These are phyloP conservation scores for Minunthozetes semirufus DNA, from an alignment of 2,888 invertebrate species.

Conservation along the genomic window DNA sequence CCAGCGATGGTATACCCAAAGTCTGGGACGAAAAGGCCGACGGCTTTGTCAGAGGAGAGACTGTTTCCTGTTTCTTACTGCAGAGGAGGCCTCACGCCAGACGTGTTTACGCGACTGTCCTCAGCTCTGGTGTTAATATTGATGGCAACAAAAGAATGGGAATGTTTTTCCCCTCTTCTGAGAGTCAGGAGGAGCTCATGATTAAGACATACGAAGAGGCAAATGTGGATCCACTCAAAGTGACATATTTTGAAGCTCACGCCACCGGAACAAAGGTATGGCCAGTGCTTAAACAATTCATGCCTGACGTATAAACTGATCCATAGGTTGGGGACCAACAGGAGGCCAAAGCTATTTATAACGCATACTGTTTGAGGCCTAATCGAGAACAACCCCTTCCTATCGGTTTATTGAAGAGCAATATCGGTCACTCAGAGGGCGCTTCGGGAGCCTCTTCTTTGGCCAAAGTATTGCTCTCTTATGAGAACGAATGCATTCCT, in stretches of 20 bases:
- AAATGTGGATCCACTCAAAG: conserved; percentile 69
- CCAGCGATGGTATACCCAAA: conserved; percentile 71
- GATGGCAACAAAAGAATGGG: conserved; percentile 80
- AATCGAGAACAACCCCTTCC: conserved; percentile 63
- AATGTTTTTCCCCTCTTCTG: conserved; percentile 54
- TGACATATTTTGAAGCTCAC: conserved; percentile 90
- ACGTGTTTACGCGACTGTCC: conserved; percentile 74
- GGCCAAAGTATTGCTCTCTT: conserved; percentile 50
- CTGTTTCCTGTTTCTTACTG: conserved; percentile 62
- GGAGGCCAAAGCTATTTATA: conserved; percentile 51
- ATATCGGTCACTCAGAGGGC: conserved; percentile 95
- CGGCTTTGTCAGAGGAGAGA: conserved; percentile 80
- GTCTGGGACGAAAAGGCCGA: conserved; percentile 85
- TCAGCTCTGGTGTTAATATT: conserved; percentile 82
- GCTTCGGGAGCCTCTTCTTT: conserved; percentile 38
- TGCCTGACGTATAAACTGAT: background rate
- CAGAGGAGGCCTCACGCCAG: conserved; percentile 66
- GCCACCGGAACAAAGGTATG: conserved; percentile 81
- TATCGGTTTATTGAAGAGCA: conserved; percentile 96
- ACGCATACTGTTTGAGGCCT: conserved; percentile 57
- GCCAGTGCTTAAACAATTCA: no score
- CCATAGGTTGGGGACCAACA: conserved; percentile 52
- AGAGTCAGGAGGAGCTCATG: conserved; percentile 60
- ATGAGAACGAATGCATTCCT: conserved; percentile 48
- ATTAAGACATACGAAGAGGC: conserved; percentile 75